phyloP scores from a whole-genome alignment of 2,888 invertebrate species.

The Sinotaia quadrata region DNA sequence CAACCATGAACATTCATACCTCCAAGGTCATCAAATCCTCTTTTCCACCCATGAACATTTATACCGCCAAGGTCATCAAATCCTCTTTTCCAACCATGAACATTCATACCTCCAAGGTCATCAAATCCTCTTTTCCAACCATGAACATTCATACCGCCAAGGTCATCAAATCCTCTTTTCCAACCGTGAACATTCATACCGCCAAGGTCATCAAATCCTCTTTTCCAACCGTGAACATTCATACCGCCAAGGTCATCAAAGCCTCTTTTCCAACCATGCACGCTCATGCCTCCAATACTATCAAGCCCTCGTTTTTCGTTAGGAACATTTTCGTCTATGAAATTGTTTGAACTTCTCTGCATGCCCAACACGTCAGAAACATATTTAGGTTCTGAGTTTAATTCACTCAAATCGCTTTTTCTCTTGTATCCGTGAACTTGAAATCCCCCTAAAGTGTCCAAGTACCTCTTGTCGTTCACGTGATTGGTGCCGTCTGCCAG shows the following conservation, averaged over 20 bases:
- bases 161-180: conserved; percentile 8
- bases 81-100: conserved; percentile 22
- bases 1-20: conserved; percentile 26
- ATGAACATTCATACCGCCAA: conserved; percentile 15
- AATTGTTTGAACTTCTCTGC: conserved; percentile 20
- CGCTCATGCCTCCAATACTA: conserved; percentile 18
- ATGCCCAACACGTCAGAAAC: neutral
- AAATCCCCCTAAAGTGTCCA: conserved; percentile 36
- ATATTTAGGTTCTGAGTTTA: neutral
- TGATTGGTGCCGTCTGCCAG: neutral
- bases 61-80: conserved; percentile 4
- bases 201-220: conserved; percentile 17
- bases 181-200: conserved; percentile 23
- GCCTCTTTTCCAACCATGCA: conserved; percentile 21
- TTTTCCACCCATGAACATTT: conserved; percentile 18
- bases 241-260: conserved; percentile 26
- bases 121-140: conserved; percentile 5
- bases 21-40: conserved; percentile 20
- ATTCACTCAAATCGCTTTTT: neutral
- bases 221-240: conserved; percentile 24
- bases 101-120: conserved; percentile 3
- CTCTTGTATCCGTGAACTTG: conserved; percentile 39
- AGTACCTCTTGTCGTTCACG: conserved; percentile 22
- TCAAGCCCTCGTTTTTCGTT: conserved; percentile 22
- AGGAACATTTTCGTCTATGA: conserved; percentile 23